phyloP scores from a whole-genome alignment of 1,140 invertebrate genomes.

The Leptopilina clavipes region DNA sequence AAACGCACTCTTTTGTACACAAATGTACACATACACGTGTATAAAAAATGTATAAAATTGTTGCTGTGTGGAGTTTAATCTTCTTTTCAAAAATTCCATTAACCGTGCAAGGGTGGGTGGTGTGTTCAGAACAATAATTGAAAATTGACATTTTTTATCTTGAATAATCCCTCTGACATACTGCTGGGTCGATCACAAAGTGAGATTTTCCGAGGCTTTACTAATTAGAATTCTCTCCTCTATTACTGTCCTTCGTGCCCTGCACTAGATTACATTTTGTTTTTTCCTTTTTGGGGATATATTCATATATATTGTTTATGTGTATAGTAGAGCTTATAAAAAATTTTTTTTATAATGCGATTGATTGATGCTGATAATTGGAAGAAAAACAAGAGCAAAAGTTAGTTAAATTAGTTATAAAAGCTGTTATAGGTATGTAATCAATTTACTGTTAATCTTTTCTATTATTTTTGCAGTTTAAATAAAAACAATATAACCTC shows the following conservation, averaged over 20 bases:
- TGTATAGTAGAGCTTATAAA: no score
- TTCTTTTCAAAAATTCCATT: conserved; percentile 71
- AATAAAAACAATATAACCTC: no score
- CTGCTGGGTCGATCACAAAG: conserved; percentile 38
- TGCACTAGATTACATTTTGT: not conserved
- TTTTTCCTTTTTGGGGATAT: no score
- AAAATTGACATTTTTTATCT: conserved; percentile 66
- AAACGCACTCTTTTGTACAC: not conserved
- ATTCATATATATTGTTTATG: no score
- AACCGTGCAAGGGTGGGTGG: conserved; percentile 44
- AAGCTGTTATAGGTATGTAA: no score
- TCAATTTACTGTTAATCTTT: no score
- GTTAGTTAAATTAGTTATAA: no score
- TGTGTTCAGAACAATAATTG: conserved; percentile 57
- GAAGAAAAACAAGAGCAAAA: no score
- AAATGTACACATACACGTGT: not conserved
- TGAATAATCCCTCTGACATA: conserved; percentile 4
- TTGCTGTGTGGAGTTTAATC: conserved; percentile 40
- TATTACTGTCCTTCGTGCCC: not conserved
- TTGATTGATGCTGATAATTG: no score
- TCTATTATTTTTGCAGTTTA: no score
- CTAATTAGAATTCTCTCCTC: conserved; percentile 12
- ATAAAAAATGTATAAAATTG: conserved; percentile 39
- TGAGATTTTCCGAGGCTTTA: conserved; percentile 37
- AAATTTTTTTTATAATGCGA: no score